These are phyloP conservation scores for Gambusia affinis DNA, from an alignment of 2,113 vertebrate species.

Conservation along the genomic window DNA sequence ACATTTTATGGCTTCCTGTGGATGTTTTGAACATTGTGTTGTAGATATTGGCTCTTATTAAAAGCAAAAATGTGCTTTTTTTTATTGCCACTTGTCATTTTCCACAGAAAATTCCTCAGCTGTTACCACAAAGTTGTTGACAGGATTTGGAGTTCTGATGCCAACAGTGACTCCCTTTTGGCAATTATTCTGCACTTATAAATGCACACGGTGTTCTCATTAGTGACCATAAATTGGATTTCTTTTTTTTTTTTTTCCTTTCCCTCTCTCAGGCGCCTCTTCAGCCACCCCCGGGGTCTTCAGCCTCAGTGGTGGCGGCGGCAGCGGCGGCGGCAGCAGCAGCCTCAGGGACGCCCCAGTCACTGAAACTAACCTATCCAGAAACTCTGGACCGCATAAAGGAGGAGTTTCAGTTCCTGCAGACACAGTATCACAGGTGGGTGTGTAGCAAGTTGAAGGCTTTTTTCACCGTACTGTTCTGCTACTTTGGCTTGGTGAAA, in stretches of 20 bases:
- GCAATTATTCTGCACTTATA: neutral
- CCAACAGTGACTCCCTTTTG: neutral
- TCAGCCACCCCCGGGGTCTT: slow-evolving; percentile 84
- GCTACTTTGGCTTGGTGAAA: neutral
- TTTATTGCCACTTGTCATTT: neutral
- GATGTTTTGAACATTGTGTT: slow-evolving; percentile 7
- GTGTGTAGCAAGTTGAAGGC: neutral
- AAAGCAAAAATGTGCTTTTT: neutral
- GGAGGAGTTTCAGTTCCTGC: slow-evolving; percentile 93
- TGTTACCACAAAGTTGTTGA: neutral
- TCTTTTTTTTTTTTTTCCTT: neutral
- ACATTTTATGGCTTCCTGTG: neutral
- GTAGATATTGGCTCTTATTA: too few relatives aligned
- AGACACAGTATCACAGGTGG: slow-evolving; percentile 93
- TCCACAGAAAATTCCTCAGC: neutral
- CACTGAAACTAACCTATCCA: slow-evolving; percentile 90
- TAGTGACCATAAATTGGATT: neutral
- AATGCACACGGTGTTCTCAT: neutral
- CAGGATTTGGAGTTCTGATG: neutral
- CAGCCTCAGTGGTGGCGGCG: slow-evolving; percentile 80
- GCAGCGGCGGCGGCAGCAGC: slow-evolving; percentile 78
- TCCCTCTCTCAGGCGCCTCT: slow-evolving; percentile 68
- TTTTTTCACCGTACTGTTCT: neutral
- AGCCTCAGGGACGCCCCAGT: slow-evolving; percentile 84
- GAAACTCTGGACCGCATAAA: slow-evolving; percentile 94